These are phyloP conservation scores for Carduelis carduelis DNA, from an alignment of 2,797 vertebrate species.

Conservation along the genomic window DNA sequence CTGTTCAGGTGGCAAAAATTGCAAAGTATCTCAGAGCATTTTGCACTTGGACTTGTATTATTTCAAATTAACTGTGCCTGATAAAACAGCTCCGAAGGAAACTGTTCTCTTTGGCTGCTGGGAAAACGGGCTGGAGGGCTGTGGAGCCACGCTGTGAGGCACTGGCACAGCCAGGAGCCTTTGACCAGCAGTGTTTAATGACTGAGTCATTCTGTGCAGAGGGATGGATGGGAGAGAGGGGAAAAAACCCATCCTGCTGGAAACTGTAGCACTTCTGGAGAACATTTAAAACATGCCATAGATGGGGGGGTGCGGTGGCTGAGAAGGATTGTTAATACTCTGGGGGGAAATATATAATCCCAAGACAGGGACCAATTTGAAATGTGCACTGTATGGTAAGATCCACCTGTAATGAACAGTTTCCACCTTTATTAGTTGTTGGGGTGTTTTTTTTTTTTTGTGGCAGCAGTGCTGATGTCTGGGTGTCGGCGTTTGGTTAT, in stretches of 20 bases:
- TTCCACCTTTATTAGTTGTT: background rate
- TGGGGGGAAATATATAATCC: background rate
- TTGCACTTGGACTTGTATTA: background rate
- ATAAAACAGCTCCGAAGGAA: background rate
- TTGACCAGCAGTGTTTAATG: background rate
- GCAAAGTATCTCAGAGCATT: background rate
- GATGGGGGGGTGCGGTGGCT: accelerated
- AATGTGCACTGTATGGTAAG: background rate
- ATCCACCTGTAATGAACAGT: background rate
- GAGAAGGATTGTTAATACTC: background rate
- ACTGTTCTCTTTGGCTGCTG: background rate
- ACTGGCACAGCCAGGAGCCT: background rate
- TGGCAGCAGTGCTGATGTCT: background rate
- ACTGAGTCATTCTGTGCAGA: background rate
- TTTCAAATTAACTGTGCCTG: background rate
- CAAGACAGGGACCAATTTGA: background rate
- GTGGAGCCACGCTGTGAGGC: background rate
- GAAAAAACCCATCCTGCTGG: background rate
- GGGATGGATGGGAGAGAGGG: background rate
- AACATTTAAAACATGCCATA: background rate
- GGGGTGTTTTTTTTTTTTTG: background rate
- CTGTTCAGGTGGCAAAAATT: background rate
- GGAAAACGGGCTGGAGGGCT: background rate
- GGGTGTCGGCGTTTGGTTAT: background rate
- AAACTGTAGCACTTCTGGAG: background rate